Evolutionary conservation across 2,797 vertebrate genomes (phyloP).

Genomic region (Falco concolor): DNA sequence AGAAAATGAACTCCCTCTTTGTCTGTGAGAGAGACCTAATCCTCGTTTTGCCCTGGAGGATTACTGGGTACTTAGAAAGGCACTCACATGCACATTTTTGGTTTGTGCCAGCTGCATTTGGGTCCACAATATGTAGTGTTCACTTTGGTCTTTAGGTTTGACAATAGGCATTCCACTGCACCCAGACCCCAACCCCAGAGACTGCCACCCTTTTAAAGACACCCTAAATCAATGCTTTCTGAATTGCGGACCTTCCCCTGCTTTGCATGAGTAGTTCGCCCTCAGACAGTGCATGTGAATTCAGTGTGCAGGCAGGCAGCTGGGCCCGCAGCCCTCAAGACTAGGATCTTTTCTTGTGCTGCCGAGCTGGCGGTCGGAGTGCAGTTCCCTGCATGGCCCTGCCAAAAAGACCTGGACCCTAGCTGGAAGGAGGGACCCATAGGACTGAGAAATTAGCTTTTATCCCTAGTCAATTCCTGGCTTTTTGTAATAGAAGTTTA

Average conservation of each 20-base stretch:
- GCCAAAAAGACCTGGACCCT: neutral
- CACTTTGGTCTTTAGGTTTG: conserved; percentile 44
- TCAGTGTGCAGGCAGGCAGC: neutral
- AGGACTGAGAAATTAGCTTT: neutral
- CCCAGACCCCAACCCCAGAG: neutral
- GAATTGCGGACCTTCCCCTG: neutral
- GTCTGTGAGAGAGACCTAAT: conserved; percentile 67
- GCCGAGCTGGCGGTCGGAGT: fast-evolving
- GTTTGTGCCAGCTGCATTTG: conserved; percentile 60
- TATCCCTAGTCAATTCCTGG: neutral
- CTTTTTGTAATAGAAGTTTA: neutral
- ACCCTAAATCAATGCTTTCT: neutral
- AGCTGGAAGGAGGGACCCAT: neutral
- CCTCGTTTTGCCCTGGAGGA: conserved; percentile 71
- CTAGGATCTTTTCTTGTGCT: neutral
- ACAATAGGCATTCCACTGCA: conserved; percentile 55
- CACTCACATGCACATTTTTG: conserved; percentile 73
- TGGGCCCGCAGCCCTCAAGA: neutral
- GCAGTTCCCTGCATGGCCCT: neutral
- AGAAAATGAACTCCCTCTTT: conserved; percentile 68
- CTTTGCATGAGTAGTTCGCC: neutral
- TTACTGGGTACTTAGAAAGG: conserved; percentile 74
- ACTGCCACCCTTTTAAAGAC: conserved; percentile 28
- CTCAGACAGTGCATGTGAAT: neutral
- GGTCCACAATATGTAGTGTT: conserved; percentile 44